Evolutionary conservation across 2,888 invertebrate genomes (phyloP), one percentile per base, ranked within the genome.

Genomic region (Atrina japonica): DNA sequence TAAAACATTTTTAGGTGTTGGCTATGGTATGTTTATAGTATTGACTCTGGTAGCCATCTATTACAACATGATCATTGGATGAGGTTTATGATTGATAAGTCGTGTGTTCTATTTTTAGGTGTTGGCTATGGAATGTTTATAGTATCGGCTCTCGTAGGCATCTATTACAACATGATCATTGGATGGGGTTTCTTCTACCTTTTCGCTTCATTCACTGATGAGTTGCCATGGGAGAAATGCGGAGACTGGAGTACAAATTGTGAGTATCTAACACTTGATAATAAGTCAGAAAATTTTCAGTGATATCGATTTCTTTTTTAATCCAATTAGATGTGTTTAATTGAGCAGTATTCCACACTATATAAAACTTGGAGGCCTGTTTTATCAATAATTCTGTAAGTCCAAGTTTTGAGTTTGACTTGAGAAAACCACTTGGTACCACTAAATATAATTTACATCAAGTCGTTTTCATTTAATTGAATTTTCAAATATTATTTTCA

Each of bases 141-240:
- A 1, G 81, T 85, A 23, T 84, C 84, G 3, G 76, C 78, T 7
- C 73, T 86, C 61, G 82, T 87, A 58, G 70, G 75, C 41, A 82
- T 86, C 64, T 86, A 86, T 68, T 87, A 86, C 76, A 86, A 86
- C 73, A 83, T 87, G 74, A 85, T 87, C 52, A 83, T 87, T 29
- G 82, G 81, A 18, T 83, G 83, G 73, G 75, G 76, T 41, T 68
- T 83, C 14, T 83, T 77, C 66, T 84, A 80, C 67, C 76, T 87
- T 53, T 82, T 85, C 60, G 83, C 86, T 2, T 85, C 85, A 7
- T 81, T 86, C 61, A 84, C 85, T n/a, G 61, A 70, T 11, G 76
- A 79, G 23, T 71, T 87, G 9, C 87, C 87, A 6, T 87, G 87
- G 87, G 67, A 78, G 16, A 76, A 75, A 14, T 87, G 87, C 66